Evolutionary conservation across 2,888 invertebrate genomes (phyloP).

Genomic region (Nymphalis urticae): DNA sequence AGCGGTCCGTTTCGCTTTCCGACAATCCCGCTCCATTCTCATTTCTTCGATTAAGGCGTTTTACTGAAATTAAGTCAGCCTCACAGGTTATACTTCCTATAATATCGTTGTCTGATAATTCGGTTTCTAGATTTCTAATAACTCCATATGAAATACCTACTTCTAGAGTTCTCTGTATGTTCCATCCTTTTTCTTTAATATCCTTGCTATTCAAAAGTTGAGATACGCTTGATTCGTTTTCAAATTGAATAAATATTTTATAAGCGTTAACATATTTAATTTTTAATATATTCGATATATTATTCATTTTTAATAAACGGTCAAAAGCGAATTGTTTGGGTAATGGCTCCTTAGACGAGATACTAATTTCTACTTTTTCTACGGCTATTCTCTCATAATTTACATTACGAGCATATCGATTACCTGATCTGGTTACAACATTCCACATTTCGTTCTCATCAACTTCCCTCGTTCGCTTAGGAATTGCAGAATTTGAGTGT

Average conservation of each 20-base stretch:
- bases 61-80: background rate
- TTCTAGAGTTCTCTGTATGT: too few relatives aligned
- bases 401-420: too few relatives aligned
- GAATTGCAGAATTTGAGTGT: too few relatives aligned
- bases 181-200: background rate
- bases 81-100: background rate
- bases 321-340: background rate
- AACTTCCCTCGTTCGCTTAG: too few relatives aligned
- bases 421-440: too few relatives aligned
- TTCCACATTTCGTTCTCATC: too few relatives aligned
- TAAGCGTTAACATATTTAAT: background rate
- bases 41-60: background rate
- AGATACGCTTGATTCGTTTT: background rate
- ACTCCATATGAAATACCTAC: too few relatives aligned
- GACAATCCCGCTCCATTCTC: constrained; percentile 21
- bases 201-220: background rate
- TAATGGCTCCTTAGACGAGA: background rate
- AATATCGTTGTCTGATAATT: too few relatives aligned
- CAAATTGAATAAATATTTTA: background rate
- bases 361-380: too few relatives aligned
- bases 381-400: too few relatives aligned
- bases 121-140: too few relatives aligned
- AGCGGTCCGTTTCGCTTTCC: constrained; percentile 31
- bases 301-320: background rate
- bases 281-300: background rate